A percentile compares a stretch with the other conserved stretches of the same genome.
Conservation (phyloP, 2,888 invertebrate genomes). For the Neoascia interrupta region DNA sequence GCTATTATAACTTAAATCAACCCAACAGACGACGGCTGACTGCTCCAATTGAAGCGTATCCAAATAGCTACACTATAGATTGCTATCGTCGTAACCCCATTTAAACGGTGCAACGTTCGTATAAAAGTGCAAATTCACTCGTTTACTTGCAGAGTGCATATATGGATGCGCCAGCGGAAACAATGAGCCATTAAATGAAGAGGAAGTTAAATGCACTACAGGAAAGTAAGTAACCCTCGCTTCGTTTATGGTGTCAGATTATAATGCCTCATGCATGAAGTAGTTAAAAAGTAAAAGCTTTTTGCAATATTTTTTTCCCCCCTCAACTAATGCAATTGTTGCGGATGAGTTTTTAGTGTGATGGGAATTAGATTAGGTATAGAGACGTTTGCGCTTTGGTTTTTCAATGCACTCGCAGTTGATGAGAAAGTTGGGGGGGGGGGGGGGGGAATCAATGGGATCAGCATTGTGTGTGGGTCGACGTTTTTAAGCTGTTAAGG, state of each 20-base stretch:
- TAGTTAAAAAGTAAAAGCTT: not conserved
- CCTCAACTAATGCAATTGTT: no score
- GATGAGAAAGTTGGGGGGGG: no score
- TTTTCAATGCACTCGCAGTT: no score
- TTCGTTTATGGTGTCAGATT: not conserved
- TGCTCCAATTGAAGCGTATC: conserved; percentile 15
- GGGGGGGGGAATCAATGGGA: no score
- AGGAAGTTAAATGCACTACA: conserved; percentile 2
- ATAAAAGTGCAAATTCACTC: conserved; percentile 26
- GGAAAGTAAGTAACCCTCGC: not conserved
- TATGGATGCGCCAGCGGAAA: conserved; percentile 16
- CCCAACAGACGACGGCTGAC: no score
- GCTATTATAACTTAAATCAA: no score
- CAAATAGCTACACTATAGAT: conserved; percentile 2
- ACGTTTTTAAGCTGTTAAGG: no score
- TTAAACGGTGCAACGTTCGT: not conserved
- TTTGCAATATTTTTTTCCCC: no score
- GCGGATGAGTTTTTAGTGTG: no score
- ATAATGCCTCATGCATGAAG: not conserved
- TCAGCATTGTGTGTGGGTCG: no score
- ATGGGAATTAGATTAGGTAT: no score
- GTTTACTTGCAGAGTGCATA: not conserved
- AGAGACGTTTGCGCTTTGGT: no score
- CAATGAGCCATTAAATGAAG: conserved; percentile 10
- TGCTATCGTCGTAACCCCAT: conserved; percentile 33